phyloP scores from a whole-genome alignment of 2,113 vertebrate species.

The Aythya baeri region DNA sequence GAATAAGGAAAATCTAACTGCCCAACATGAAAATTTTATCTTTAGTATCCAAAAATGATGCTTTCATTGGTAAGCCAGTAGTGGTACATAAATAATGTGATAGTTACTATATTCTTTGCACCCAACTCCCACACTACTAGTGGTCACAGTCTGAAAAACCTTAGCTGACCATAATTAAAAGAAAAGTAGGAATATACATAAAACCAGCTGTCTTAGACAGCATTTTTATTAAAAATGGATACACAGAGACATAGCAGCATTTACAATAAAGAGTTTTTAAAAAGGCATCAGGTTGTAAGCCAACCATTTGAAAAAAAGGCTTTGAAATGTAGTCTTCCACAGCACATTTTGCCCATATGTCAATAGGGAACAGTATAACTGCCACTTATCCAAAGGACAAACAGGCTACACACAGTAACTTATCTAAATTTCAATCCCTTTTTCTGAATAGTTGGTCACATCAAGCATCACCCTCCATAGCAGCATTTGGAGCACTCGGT shows the following conservation, averaged over 20 bases:
- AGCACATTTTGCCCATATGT: background rate
- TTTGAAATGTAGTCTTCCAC: conserved; percentile 28
- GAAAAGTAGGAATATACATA: conserved; percentile 60
- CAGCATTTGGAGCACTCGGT: conserved; percentile 89
- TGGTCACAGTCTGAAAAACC: conserved; percentile 34
- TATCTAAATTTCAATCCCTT: conserved; percentile 54
- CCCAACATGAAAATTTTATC: background rate
- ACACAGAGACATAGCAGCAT: conserved; percentile 88
- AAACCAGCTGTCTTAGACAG: conserved; percentile 78
- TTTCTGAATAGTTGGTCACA: conserved; percentile 56
- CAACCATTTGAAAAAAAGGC: conserved; percentile 65
- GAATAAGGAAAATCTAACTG: conserved; percentile 7
- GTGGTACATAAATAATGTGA: conserved; percentile 60
- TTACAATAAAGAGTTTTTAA: conserved; percentile 75
- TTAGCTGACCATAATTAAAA: conserved; percentile 18
- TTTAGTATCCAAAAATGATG: background rate
- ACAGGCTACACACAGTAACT: background rate
- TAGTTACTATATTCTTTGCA: conserved; percentile 3
- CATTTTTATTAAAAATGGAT: conserved; percentile 87
- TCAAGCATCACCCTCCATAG: conserved; percentile 88
- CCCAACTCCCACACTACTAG: background rate
- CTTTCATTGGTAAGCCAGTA: background rate
- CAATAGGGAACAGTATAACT: background rate
- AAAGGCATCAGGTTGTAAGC: conserved; percentile 77
- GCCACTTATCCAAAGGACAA: conserved; percentile 3